These are phyloP conservation scores for Sicus ferrugineus DNA, from an alignment of 2,888 invertebrate genomes.

Conservation along the genomic window DNA sequence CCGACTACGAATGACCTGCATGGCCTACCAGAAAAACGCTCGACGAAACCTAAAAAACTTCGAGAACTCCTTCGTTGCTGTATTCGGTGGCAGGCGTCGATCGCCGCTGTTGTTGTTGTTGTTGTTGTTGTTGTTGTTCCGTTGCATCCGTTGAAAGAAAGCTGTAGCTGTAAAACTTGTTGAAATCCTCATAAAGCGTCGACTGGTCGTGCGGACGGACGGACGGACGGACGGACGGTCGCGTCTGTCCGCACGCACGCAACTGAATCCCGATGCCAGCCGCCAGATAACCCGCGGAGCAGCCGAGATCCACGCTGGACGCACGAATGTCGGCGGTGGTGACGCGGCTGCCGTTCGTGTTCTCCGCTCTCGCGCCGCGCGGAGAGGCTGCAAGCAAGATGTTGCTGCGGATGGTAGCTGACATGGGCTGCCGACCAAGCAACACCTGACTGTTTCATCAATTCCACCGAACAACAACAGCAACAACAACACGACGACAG, in stretches of 20 bases:
- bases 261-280: constrained; percentile 55
- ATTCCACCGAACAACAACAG: neutral
- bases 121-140: neutral
- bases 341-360: neutral
- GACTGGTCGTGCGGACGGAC: too few species aligned
- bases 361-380: neutral
- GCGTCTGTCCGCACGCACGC: too few species aligned
- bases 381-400: constrained; percentile 1
- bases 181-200: constrained; percentile 53
- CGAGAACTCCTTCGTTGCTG: too few species aligned
- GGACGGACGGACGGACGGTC: too few species aligned
- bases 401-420: constrained; percentile 9
- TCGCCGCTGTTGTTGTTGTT: constrained; percentile 42
- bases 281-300: constrained; percentile 45
- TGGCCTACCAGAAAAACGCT: constrained; percentile 41
- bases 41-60: constrained; percentile 29
- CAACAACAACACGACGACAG: neutral
- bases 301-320: neutral
- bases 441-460: constrained; percentile 21
- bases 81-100: too few species aligned
- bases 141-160: constrained; percentile 35
- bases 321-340: neutral
- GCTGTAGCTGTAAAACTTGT: constrained; percentile 53
- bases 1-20: constrained; percentile 58
- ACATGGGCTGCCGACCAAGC: constrained; percentile 8